phyloP scores from a whole-genome alignment of 2,797 vertebrate species.

The Brachyalestes nurse region DNA sequence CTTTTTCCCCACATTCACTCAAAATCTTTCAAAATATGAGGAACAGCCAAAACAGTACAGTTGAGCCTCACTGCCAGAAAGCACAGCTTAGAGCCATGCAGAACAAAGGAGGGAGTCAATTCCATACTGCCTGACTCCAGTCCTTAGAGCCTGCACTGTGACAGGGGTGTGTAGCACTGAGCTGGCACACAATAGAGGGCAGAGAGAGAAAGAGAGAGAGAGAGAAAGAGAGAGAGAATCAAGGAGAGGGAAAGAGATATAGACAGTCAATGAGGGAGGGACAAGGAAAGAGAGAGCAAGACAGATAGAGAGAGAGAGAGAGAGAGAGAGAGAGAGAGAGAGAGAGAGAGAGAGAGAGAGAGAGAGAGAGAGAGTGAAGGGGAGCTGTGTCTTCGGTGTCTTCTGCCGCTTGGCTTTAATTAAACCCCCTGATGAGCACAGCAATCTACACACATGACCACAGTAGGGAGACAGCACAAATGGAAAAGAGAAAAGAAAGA shows the following conservation, averaged over 20 bases:
- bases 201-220: constrained; percentile 12
- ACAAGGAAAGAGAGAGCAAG: too few species aligned
- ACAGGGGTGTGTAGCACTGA: constrained; percentile 38
- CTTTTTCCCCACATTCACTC: constrained; percentile 15
- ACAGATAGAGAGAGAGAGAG: background rate
- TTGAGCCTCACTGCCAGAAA: constrained; percentile 46
- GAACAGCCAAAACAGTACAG: constrained; percentile 21
- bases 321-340: background rate
- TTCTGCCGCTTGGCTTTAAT: constrained; percentile 55
- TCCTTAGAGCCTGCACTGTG: constrained; percentile 26
- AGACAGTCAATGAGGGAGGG: too few species aligned
- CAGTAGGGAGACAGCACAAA: constrained; percentile 23
- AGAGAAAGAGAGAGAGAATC: constrained; percentile 13
- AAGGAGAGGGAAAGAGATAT: background rate
- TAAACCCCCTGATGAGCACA: constrained; percentile 40
- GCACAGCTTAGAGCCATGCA: constrained; percentile 30
- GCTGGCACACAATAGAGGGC: constrained; percentile 22
- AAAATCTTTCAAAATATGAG: constrained; percentile 23
- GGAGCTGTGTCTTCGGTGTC: constrained; percentile 23
- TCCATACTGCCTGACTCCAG: constrained; percentile 30
- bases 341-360: background rate
- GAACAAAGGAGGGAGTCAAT: constrained; percentile 56
- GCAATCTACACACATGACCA: constrained; percentile 44
- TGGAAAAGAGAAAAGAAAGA: constrained; percentile 19
- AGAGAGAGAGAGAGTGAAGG: background rate